Percentiles rank a stretch among this genome's conserved stretches.
Evolutionary conservation across 2,113 vertebrate species (phyloP).

Genomic region (Gasterosteus aculeatus): DNA sequence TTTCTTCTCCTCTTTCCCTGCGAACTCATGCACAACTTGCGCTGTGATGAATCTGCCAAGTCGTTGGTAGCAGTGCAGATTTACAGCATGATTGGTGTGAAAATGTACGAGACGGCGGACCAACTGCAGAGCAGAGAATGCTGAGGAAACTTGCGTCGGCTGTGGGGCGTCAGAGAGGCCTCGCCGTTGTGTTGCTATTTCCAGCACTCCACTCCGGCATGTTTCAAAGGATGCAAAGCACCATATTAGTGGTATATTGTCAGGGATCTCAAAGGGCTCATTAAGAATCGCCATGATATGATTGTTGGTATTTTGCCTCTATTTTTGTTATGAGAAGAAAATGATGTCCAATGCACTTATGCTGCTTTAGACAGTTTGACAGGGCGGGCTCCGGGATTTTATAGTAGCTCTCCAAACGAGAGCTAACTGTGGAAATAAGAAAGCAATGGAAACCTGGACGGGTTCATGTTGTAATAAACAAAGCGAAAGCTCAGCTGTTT

Average conservation of each 20-base stretch:
- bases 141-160: constrained; percentile 20
- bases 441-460: constrained; percentile 45
- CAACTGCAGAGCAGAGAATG: background rate
- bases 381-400: constrained; percentile 30
- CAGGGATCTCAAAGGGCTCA: constrained; percentile 74
- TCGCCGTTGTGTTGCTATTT: constrained; percentile 72
- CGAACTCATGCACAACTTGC: background rate
- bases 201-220: constrained; percentile 56
- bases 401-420: constrained; percentile 28
- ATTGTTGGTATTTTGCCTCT: constrained; percentile 73
- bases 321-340: constrained; percentile 68
- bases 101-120: background rate
- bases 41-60: constrained; percentile 4
- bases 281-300: constrained; percentile 74
- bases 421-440: constrained; percentile 14
- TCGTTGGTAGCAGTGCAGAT: constrained; percentile 12
- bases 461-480: constrained; percentile 7
- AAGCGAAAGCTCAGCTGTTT: constrained; percentile 24
- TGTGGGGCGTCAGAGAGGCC: constrained; percentile 40
- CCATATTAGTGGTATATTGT: constrained; percentile 78
- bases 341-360: constrained; percentile 34
- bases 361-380: constrained; percentile 46
- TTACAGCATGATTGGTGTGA: constrained; percentile 12
- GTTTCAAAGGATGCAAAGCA: constrained; percentile 71
- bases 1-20: constrained; percentile 19